Evolutionary conservation across 2,888 invertebrate genomes (phyloP).

Genomic region (Priocnemis perturbator): DNA sequence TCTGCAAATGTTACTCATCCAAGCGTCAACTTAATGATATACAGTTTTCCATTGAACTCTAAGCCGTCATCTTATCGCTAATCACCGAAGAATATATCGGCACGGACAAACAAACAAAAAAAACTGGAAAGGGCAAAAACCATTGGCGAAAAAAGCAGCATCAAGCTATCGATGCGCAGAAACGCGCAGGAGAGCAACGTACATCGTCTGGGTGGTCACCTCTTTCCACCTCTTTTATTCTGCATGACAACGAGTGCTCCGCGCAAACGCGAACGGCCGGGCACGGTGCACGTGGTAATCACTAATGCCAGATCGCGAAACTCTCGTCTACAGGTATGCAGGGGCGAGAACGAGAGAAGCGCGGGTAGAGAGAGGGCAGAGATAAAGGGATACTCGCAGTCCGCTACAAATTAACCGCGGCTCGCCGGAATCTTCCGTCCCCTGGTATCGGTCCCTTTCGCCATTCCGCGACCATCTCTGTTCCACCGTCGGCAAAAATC

Average conservation of each 20-base stretch:
- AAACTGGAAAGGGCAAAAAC: too few relatives aligned
- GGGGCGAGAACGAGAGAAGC: conserved; percentile 16
- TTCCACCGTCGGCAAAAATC: too few relatives aligned
- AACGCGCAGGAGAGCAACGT: too few relatives aligned
- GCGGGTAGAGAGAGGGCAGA: conserved; percentile 6
- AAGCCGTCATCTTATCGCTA: too few relatives aligned
- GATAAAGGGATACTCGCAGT: conserved; percentile 19
- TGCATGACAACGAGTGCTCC: conserved; percentile 22
- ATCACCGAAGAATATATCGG: too few relatives aligned
- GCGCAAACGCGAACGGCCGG: conserved; percentile 34
- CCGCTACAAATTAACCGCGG: conserved; percentile 46
- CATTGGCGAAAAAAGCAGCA: too few relatives aligned
- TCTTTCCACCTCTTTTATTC: neutral
- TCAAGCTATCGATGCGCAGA: too few relatives aligned
- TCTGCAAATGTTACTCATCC: too few relatives aligned
- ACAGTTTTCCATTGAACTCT: too few relatives aligned
- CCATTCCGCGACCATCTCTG: conserved; percentile 1
- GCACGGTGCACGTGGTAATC: conserved; percentile 37
- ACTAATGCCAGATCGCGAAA: conserved; percentile 12
- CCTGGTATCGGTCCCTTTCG: neutral
- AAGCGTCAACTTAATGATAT: too few relatives aligned
- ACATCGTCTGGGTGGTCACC: neutral
- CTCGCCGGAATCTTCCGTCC: conserved; percentile 40
- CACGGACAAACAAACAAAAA: too few relatives aligned
- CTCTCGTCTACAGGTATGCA: neutral